Percentiles rank a stretch among this genome's conserved stretches.
These are phyloP conservation scores for Arrhamphus sclerolepis DNA, from an alignment of 2,797 vertebrate genomes.

Conservation along the genomic window DNA sequence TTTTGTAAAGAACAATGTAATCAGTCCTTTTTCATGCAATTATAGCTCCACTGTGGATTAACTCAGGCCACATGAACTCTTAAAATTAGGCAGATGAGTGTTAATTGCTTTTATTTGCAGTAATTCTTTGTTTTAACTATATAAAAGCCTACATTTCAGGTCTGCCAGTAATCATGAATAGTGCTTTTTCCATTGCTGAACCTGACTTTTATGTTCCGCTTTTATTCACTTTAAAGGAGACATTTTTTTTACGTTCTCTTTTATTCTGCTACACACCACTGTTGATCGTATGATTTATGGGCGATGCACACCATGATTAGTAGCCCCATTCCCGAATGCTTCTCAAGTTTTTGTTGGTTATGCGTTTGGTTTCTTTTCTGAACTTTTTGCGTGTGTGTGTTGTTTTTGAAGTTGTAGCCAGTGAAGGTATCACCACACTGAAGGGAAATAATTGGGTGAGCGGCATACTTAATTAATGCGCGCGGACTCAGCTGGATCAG, in stretches of 20 bases:
- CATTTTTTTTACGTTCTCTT: not conserved
- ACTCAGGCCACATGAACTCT: not conserved
- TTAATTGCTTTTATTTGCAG: not conserved
- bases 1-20: not conserved
- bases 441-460: conserved; percentile 61
- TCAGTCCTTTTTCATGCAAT: not conserved
- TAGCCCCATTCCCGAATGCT: conserved; percentile 13
- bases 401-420: conserved; percentile 41
- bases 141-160: not conserved
- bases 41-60: not conserved
- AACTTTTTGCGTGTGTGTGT: conserved; percentile 13
- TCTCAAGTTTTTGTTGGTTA: conserved; percentile 1
- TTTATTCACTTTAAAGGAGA: conserved; percentile 29
- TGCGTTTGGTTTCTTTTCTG: conserved; percentile 32
- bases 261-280: not conserved
- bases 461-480: conserved; percentile 49
- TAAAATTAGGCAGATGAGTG: conserved; percentile 1
- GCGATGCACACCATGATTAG: conserved; percentile 25
- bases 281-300: conserved; percentile 19
- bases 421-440: conserved; percentile 50
- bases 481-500: conserved; percentile 49
- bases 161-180: not conserved
- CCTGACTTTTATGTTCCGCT: not conserved
- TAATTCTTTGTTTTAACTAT: too few relatives aligned
- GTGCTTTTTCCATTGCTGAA: too few relatives aligned